Evolutionary conservation across 92 coral and sea anemone genomes (phyloP), one percentile per base, ranked within the genome.

Genomic region (Parazoanthus swiftii): DNA sequence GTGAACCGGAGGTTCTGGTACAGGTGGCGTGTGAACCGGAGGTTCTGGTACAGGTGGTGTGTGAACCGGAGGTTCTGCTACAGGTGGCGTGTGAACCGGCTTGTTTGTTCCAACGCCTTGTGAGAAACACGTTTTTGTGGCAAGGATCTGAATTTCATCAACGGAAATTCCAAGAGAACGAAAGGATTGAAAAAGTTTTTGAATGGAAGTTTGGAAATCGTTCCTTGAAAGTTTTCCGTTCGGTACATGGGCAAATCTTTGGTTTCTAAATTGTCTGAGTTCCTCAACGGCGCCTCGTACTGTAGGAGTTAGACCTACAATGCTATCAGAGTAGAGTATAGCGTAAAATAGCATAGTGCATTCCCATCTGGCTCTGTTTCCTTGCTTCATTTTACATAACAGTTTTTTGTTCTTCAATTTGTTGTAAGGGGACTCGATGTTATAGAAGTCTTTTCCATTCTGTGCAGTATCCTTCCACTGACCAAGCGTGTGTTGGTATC

Each of bases 401-500:
- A 50, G 39, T 8, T 2, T 44, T 10, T 29, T 56, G 39, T 80
- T 56, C 42, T 33, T 72, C 26, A 70, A 3, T 56, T 75, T 35
- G 56, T 63, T 46, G 21, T 29, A 35, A 21, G 16, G 33, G 20
- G 70, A 23, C 74, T 84, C 88, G 6, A 18, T 8, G 44, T 88
- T 76, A 25, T 88, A 89, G 70, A 93, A 89, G 1, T 81, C 89
- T 9, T 75, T 16, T 10, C 95, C 92, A 43, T 91, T 93, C 35
- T 23, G 77, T 29, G 59, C 8, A 33, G 90, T 89, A 81, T 93
- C 92, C 48, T 80, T 70, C 95, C 95, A 93, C 65, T 68, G 37
- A 0, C 94, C 95, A 2, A 84, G 77, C 0, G 89, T 88, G 5
- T 39, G 0, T 36, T 74, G 83, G 89, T 93, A 79, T 8, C 91